These are phyloP conservation scores for Muntiacus reevesi DNA, from an alignment of 2,113 vertebrate species.

Conservation along the genomic window DNA sequence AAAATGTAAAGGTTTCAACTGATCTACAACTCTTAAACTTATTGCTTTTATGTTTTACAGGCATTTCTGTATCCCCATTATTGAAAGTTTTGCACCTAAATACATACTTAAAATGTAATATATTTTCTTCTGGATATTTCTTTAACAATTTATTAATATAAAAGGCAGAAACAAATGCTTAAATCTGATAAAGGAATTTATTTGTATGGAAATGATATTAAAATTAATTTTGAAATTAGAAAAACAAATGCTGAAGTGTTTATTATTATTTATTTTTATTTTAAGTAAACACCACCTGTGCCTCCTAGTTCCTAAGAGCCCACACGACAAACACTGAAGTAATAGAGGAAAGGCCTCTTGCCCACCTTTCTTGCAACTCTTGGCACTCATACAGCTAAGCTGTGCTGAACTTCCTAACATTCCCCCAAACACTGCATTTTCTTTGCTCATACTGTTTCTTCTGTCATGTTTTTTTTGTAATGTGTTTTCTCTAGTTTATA, in stretches of 20 bases:
- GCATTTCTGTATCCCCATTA: neutral
- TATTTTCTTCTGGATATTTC: neutral
- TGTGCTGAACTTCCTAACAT: neutral
- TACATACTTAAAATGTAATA: neutral
- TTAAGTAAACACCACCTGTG: neutral
- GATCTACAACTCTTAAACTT: neutral
- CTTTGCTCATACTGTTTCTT: neutral
- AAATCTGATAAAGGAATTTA: neutral
- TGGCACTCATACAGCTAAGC: neutral
- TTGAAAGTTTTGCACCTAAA: neutral
- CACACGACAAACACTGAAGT: neutral
- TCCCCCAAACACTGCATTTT: neutral
- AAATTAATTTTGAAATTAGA: slow-evolving; percentile 10
- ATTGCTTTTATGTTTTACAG: neutral
- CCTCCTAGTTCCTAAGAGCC: neutral
- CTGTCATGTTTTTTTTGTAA: neutral
- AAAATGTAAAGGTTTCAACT: neutral
- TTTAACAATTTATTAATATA: neutral
- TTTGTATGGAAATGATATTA: neutral
- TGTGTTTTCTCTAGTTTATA: neutral
- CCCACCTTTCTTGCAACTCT: neutral
- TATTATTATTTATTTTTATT: neutral
- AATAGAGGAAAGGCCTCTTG: neutral
- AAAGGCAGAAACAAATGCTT: neutral
- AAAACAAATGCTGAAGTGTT: neutral